Base-by-base conservation (phyloP, 1,140 invertebrate species). In the Chrysopa pallens region DNA sequence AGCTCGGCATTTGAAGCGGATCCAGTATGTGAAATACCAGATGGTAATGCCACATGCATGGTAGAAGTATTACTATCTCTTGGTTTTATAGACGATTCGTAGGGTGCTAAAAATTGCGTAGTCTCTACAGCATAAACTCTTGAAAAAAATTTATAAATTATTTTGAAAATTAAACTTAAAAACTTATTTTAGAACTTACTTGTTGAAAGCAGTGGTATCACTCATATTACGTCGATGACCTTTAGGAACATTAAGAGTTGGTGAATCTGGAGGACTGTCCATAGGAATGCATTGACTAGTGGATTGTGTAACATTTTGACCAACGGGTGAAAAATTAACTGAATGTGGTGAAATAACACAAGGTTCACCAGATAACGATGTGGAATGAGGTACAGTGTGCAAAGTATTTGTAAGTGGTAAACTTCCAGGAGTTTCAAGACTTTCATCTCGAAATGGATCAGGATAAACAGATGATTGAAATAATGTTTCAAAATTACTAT, bases 181-280 rank as follows among this genome's bases (percentile, higher is more conserved):
- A 37, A 38, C 8, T 43, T 33, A 45, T 17, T 39, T 54, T 41
- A 44, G 41, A 46, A 57, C 67, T 65, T 68, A 84, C 81, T 83
- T 84, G 54, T 82, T 84, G 53, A 87, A 83, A 49, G 83, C 82
- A 39, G 83, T 85, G 1, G 84, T 88, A 56, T 89, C 86, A 58
- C 83, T 87, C 53, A 85, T 80, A 58, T 89, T 89, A 36, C 85
- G 69, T 33, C 84, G 60, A 59, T 88, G 84, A 7, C 72, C 66
- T 29, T 60, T 3, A 64, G 57, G 48, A 46, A 60, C 38, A 50
- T 50, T 31, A 7, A 67, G 62, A 46, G 74, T 70, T 2, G 74
- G 65, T 42, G 72, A 64, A 46, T 58, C 52, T 6, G 67, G 60
- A 27, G 70, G 68, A 17, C 69, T 66, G 28, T 52, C 46, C n/a